These are phyloP conservation scores for Potorous gilbertii DNA, from an alignment of 2,797 vertebrate genomes.

Conservation along the genomic window DNA sequence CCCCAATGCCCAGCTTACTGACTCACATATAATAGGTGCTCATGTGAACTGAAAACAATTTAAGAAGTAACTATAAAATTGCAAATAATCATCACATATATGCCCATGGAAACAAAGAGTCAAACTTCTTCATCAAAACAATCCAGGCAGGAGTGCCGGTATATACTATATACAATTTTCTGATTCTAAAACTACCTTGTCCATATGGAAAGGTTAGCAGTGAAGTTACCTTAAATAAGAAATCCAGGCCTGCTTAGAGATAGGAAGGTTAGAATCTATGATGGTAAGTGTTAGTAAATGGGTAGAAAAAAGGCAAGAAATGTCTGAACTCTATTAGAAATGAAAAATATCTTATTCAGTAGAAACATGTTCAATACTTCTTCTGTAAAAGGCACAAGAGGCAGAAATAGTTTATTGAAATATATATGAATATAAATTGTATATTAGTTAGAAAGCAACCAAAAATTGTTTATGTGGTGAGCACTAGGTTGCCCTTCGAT, in stretches of 20 bases:
- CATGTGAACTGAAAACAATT: not conserved
- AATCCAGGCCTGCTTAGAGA: not conserved
- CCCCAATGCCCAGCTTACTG: not conserved
- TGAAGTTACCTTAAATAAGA: not conserved
- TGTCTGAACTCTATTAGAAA: constrained; percentile 53
- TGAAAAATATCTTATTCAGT: constrained; percentile 75
- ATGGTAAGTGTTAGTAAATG: constrained; percentile 30
- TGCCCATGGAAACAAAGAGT: not conserved
- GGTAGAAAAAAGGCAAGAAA: constrained; percentile 31
- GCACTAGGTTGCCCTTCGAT: constrained; percentile 75
- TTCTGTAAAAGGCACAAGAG: constrained; percentile 73
- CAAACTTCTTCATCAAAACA: not conserved
- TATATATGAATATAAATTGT: constrained; percentile 82
- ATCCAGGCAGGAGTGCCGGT: not conserved
- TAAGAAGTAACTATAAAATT: not conserved
- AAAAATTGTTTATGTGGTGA: constrained; percentile 81
- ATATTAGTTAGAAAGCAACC: constrained; percentile 81
- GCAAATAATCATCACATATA: not conserved
- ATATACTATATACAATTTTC: not conserved
- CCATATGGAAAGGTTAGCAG: not conserved
- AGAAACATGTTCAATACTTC: constrained; percentile 75
- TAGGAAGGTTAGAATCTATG: constrained; percentile 32
- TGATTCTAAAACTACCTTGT: not conserved
- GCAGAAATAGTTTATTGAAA: constrained; percentile 81
- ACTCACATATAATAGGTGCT: not conserved